Evolutionary conservation across 2,113 vertebrate genomes (phyloP), one percentile per base, ranked within the genome.

Genomic region (Bothrops jararaca): DNA sequence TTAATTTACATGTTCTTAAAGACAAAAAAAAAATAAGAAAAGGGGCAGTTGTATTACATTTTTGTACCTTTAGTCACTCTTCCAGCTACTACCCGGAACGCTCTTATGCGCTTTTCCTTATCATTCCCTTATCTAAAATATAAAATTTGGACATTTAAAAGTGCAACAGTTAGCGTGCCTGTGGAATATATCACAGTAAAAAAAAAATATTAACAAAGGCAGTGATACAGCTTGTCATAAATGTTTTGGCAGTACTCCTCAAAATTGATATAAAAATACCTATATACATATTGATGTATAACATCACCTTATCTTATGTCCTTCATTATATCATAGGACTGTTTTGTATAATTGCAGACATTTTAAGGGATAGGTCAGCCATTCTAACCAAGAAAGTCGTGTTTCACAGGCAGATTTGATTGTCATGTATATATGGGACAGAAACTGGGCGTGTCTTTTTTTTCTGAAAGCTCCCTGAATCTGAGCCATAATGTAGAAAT

Each of bases 151-250:
- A 98, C 98, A 98, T 98, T 98, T 98, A 98, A 98, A 99, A 99
- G 99, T 99, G 99, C 99, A 99, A 98, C 98, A 99, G 98, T 98
- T 98, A 97, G 98, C 97, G 97, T 98, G 98, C 98, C 98, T 98
- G 97, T 98, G 97, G 98, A 98, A 97, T 97, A 98, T 96, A 98
- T 99, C 98, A 99, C 98, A 99, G 98, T 98, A 95, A 97, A 98
- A 91, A 97, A 64, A 64, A 98, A 96, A 94, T 97, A 97, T 97
- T 98, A 98, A 98, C 97, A 98, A 97, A 98, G 99, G 99, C 99
- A 99, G 98, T 99, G 98, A 98, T 97, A 98, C 97, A 98, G 99
- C 98, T 99, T 97, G 96, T 98, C 97, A 98, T 98, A 98, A 97
- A 98, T 97, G 97, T 98, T 98, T 97, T 97, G 97, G 98, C 97